phyloP scores from a whole-genome alignment of 2,113 vertebrate species.

The Haemorhous mexicanus region DNA sequence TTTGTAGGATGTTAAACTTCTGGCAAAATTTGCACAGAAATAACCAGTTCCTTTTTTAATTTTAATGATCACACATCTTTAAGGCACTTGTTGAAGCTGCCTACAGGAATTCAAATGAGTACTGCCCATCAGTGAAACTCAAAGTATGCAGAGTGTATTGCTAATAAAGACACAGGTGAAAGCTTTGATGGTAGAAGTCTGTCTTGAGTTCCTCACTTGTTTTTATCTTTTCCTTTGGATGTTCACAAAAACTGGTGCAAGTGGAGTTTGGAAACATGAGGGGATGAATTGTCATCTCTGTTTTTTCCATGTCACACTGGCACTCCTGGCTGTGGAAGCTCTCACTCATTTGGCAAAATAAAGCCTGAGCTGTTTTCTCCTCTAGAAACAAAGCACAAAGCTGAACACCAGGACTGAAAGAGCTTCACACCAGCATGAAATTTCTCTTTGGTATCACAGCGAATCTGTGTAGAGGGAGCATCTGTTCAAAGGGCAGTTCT shows the following conservation, averaged over 20 bases:
- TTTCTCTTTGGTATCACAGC: background rate
- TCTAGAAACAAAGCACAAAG: constrained; percentile 9
- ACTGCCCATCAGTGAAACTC: background rate
- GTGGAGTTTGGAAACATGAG: background rate
- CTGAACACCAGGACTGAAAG: background rate
- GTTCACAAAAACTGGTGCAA: background rate
- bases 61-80: background rate
- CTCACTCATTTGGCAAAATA: background rate
- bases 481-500: background rate
- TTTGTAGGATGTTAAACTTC: background rate
- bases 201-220: background rate
- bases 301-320: background rate
- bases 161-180: background rate
- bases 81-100: background rate
- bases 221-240: background rate
- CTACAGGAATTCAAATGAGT: background rate
- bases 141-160: background rate
- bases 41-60: background rate
- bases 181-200: background rate
- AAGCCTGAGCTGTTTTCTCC: background rate
- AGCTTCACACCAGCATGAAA: background rate
- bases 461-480: background rate
- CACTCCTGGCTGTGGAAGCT: background rate
- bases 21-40: constrained; percentile 20
- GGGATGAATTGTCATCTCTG: background rate